A percentile compares a stretch with the other conserved stretches of the same genome.
These are phyloP conservation scores for Macrotis lagotis DNA, from an alignment of 2,113 vertebrate genomes.

Conservation along the genomic window DNA sequence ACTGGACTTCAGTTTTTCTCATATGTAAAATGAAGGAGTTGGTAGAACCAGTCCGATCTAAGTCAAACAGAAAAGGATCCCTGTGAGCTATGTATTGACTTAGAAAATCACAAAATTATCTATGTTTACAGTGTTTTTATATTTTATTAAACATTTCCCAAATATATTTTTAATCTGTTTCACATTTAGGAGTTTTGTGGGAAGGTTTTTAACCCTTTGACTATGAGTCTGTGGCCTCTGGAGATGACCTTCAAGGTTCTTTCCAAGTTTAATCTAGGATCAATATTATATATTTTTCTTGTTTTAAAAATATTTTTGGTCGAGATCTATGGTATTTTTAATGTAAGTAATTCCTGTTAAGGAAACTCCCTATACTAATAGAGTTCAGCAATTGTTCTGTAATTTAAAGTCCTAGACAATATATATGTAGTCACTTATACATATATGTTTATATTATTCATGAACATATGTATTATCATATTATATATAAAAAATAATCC, in stretches of 20 bases:
- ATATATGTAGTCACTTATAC: not conserved
- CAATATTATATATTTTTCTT: too few species aligned
- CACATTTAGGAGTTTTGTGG: not conserved
- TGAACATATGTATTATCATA: not conserved
- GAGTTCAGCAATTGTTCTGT: not conserved
- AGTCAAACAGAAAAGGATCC: not conserved
- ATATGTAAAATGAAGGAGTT: not conserved
- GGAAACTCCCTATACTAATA: not conserved
- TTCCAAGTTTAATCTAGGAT: too few species aligned
- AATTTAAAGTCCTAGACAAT: not conserved
- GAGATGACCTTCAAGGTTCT: too few species aligned
- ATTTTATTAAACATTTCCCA: not conserved
- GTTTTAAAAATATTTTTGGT: too few species aligned
- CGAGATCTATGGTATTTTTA: too few species aligned
- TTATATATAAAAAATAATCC: slow-evolving; percentile 10
- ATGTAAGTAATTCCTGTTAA: too few species aligned
- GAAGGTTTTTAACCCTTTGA: not conserved
- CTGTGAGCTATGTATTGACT: not conserved
- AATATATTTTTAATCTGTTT: too few species aligned
- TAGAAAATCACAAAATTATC: not conserved
- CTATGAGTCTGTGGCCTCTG: too few species aligned
- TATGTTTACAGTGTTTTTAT: not conserved
- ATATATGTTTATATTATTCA: not conserved
- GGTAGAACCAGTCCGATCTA: not conserved
- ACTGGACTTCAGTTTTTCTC: not conserved